Conservation (phyloP, 1,140 invertebrate species). For the Aphis gossypii region DNA sequence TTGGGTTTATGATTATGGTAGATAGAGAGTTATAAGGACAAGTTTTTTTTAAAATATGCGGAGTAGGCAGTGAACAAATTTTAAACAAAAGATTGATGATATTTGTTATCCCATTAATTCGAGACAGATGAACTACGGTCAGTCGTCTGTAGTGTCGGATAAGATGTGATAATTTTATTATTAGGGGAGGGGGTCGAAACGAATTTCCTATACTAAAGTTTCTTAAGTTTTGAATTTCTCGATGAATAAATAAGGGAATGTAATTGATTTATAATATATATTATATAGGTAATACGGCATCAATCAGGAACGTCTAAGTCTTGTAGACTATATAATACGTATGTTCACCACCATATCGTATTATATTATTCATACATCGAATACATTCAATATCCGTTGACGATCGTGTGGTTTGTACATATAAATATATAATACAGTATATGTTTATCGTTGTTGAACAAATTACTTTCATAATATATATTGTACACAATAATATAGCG, state of each 20-base stretch:
- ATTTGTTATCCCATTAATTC: background rate
- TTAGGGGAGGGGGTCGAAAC: too few relatives aligned
- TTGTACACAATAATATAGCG: background rate
- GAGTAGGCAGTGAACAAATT: background rate
- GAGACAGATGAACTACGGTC: too few relatives aligned
- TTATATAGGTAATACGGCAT: background rate
- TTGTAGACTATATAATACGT: background rate
- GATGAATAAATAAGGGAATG: background rate
- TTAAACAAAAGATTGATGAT: background rate
- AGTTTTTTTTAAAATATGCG: background rate
- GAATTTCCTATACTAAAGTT: background rate
- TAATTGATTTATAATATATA: background rate
- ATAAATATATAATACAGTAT: background rate
- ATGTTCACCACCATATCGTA: background rate
- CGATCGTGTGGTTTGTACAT: background rate
- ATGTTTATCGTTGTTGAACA: background rate
- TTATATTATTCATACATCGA: background rate
- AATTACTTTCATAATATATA: conserved; percentile 1
- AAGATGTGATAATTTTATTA: background rate
- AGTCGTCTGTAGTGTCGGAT: too few relatives aligned
- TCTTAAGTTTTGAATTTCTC: background rate
- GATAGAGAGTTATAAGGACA: background rate
- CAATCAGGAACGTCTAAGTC: background rate
- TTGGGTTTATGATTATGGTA: background rate
- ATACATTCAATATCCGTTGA: background rate